A percentile compares a stretch with the other conserved stretches of the same genome.
phyloP scores from a whole-genome alignment of 2,113 vertebrate species.

The Macheiramphus alcinus region DNA sequence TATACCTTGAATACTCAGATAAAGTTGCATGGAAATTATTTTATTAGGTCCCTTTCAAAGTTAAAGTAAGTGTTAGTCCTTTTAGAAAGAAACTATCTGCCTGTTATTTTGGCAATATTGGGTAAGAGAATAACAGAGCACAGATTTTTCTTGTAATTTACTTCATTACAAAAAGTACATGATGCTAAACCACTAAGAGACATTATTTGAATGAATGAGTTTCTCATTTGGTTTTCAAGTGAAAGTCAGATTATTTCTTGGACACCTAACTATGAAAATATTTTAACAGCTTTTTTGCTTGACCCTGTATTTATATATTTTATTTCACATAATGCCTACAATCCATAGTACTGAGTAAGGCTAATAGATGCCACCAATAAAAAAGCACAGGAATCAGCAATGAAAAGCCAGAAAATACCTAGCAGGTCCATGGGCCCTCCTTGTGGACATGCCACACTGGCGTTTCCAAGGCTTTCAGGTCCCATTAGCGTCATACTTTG shows the following conservation, averaged over 20 bases:
- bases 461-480: background rate
- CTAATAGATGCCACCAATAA: background rate
- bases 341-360: fast-evolving
- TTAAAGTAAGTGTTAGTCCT: background rate
- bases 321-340: background rate
- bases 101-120: background rate
- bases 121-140: background rate
- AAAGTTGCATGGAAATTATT: background rate
- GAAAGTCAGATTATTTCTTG: background rate
- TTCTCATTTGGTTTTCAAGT: background rate
- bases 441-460: too few species aligned
- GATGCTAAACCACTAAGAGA: background rate
- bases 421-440: background rate
- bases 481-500: background rate
- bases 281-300: background rate
- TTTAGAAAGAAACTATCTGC: background rate
- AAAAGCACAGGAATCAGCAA: background rate
- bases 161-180: background rate
- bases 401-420: background rate
- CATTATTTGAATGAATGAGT: background rate
- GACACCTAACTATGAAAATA: background rate
- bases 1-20: background rate
- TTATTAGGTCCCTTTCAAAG: background rate
- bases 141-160: background rate
- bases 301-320: background rate